Evolutionary conservation across 2,113 vertebrate genomes (phyloP), one percentile per base, ranked within the genome.

Genomic region (Ameiurus melas): DNA sequence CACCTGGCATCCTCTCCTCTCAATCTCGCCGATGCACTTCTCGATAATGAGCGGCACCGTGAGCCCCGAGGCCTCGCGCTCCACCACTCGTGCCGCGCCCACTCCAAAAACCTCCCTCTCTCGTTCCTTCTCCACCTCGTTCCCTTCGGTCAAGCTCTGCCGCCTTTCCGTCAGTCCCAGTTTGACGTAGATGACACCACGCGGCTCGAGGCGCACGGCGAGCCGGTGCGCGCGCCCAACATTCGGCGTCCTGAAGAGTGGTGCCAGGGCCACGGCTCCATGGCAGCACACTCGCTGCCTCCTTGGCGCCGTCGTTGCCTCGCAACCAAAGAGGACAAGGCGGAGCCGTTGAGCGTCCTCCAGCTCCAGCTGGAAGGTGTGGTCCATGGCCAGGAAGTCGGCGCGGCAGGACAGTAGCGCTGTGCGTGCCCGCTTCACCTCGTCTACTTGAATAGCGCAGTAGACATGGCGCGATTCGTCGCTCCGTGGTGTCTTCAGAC

Each of bases 1-100:
- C 96, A 99, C 98, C 98, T 99, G 99, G 86, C 97, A 99, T 91
- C 99, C 99, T 93, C 99, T 95, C 92, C 97, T 98, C 93, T 99
- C 98, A 36, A 99, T 99, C 93, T 99, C 99, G 86, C 94, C 90
- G 93, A 99, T 97, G 95, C 98, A 99, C 87, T 98, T 99, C 92
- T 96, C 96, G 91, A 99, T 97, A 85, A 99, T 83, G 78, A 99
- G 96, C 0, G 98, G 98, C 84, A 99, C 96, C 96, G 96, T 95
- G 88, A 96, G 95, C 86, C 98, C 98, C 0, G 92, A 83, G 9
- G 95, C 97, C 93, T 99, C 99, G 88, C 96, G 94, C 91, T 99
- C 97, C 89, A 99, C 99, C 92, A 99, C 96, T 91, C 96, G 96
- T 88, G 94, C 95, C 86, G 96, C 97, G 87, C 99, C 98, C 90